A percentile compares a stretch with the other conserved stretches of the same genome.
Conservation (phyloP, 2,113 vertebrate species). For the Aspidoscelis tigris region DNA sequence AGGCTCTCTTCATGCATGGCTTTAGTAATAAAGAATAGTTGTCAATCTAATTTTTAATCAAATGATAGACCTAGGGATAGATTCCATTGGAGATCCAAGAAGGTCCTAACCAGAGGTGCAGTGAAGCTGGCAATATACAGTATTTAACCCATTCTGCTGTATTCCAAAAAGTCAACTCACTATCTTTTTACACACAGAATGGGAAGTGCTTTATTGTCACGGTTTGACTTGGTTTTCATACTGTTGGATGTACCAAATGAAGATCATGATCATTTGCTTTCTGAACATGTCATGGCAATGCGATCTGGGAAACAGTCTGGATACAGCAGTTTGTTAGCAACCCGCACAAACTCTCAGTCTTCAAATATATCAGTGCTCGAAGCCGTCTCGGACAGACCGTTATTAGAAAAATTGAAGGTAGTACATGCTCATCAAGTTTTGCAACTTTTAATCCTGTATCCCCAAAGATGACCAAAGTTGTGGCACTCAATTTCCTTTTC, state of each 20-base stretch:
- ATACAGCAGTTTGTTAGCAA: conserved; percentile 74
- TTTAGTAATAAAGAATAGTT: too few relatives aligned
- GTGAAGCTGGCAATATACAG: too few relatives aligned
- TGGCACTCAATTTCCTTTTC: too few relatives aligned
- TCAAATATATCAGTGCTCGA: conserved; percentile 85
- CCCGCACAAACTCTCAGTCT: conserved; percentile 70
- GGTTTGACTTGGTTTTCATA: conserved; percentile 97
- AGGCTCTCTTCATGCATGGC: too few relatives aligned
- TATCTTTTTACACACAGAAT: conserved; percentile 77
- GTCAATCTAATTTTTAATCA: too few relatives aligned
- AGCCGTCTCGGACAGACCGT: conserved; percentile 78
- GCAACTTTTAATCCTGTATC: neutral
- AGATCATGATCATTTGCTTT: conserved; percentile 92
- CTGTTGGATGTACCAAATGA: conserved; percentile 95
- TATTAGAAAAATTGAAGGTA: conserved; percentile 91
- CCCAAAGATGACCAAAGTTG: fast-evolving
- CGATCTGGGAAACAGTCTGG: conserved; percentile 78
- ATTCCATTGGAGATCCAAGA: too few relatives aligned
- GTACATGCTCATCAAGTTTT: neutral
- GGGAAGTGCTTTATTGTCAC: conserved; percentile 93
- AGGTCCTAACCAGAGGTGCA: too few relatives aligned
- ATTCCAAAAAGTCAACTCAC: neutral
- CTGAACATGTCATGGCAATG: conserved; percentile 94
- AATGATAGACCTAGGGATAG: too few relatives aligned
- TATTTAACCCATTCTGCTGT: too few relatives aligned